Evolutionary conservation across 2,888 invertebrate species (phyloP), one percentile per base, ranked within the genome.

Genomic region (Selenia dentaria): DNA sequence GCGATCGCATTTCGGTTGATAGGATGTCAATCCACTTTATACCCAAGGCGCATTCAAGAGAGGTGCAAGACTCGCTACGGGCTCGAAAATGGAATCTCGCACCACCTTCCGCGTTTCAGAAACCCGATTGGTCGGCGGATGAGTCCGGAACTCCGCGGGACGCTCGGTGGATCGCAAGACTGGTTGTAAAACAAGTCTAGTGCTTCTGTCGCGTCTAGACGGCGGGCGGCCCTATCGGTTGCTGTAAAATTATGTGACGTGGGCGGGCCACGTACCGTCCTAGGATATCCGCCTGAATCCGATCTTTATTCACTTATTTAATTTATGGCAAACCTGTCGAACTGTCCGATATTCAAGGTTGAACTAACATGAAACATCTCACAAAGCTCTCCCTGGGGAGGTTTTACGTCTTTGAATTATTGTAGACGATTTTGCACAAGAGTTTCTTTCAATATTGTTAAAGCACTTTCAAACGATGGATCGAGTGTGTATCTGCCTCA

Each of bases 171-270:
- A 52, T 52, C 55, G 60, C 54, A 52, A n/a, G 67, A 74, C 64
- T 57, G 54, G 82, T 87, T 71, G 80, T 67, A 61, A 61, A 70
- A 87, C 83, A 53, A 73, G 83, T 89, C 79, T 83, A 75, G 79
- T 64, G 63, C 67, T 67, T 62, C 63, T 61, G 83, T 89, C 75
- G 85, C 62, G 89, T 90, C 89, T 90, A 90, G 89, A 90, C 89
- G 79, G 70, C 52, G 74, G 41, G 41, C 22, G 47, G 41, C 29
- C 66, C 82, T 83, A 85, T 84, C 86, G 81, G 76, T 68, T 71
- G 72, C 74, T 65, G 79, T 79, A 80, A 86, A 88, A 88, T 89
- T 86, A 85, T 85, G 82, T 83, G 84, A 82, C 74, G 74, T 67
- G 70, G 70, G 70, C 65, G 72, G 64, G 61, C 62, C 63, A 54